Evolutionary conservation across 2,888 invertebrate genomes (phyloP).

Genomic region (Periphyllus acericola): DNA sequence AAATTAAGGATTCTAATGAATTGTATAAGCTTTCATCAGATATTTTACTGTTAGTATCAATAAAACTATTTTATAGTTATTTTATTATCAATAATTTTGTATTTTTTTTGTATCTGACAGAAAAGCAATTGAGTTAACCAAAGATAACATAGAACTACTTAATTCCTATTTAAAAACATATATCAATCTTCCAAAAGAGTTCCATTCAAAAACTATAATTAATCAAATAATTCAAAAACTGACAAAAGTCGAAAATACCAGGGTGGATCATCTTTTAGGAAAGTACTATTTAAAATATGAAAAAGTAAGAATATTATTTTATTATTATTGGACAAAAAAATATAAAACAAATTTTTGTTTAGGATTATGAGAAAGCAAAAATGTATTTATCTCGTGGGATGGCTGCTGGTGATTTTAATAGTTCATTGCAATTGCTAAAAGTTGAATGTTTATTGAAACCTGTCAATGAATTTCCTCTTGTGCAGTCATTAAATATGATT

Average conservation of each 20-base stretch:
- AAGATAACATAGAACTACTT: conserved; percentile 23
- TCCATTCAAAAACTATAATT: neutral
- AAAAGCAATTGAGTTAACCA: conserved; percentile 21
- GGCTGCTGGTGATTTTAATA: conserved; percentile 35
- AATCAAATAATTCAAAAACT: conserved; percentile 21
- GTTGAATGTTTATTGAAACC: conserved; percentile 41
- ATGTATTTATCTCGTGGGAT: conserved; percentile 31
- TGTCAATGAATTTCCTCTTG: conserved; percentile 17
- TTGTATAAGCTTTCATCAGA: conserved; percentile 29
- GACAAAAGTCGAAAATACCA: neutral
- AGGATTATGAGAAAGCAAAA: conserved; percentile 50
- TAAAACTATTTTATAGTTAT: neutral
- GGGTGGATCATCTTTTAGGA: conserved; percentile 6
- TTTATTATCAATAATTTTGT: neutral
- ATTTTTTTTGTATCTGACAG: conserved; percentile 7
- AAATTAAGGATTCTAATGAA: neutral
- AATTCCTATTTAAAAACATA: neutral
- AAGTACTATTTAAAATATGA: conserved; percentile 29
- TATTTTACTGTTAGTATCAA: neutral
- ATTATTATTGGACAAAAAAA: neutral
- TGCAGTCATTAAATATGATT: conserved; percentile 25
- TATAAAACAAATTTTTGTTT: neutral
- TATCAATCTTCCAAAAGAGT: neutral
- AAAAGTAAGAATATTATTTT: conserved; percentile 11
- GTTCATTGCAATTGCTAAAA: conserved; percentile 47